phyloP scores from a whole-genome alignment of 1,140 invertebrate species.

The Orius laevigatus region DNA sequence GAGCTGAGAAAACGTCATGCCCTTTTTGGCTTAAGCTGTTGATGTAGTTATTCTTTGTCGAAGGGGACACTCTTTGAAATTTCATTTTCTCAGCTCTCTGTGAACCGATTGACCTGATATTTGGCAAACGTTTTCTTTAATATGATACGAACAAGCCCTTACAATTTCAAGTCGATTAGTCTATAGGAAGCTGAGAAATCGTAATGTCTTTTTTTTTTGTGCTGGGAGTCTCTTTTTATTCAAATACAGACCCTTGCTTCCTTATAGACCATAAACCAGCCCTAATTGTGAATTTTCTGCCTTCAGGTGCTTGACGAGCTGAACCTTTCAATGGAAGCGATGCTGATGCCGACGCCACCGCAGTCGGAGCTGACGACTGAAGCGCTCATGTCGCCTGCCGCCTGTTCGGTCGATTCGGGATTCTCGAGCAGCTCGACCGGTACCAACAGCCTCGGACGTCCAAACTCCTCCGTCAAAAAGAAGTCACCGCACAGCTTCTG shows the following conservation, averaged over 20 bases:
- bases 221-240: not conserved
- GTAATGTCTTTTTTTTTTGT: not conserved
- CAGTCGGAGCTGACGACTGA: conserved; percentile 37
- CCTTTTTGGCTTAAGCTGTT: too few species aligned
- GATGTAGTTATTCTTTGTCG: too few species aligned
- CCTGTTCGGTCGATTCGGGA: conserved; percentile 58
- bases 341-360: conserved; percentile 50
- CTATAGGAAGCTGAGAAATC: too few species aligned
- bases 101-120: too few species aligned
- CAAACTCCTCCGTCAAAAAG: conserved; percentile 18
- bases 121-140: too few species aligned
- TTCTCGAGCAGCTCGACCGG: conserved; percentile 64
- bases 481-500: conserved; percentile 28
- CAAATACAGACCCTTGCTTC: not conserved
- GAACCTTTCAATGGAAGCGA: conserved; percentile 72
- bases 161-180: too few species aligned
- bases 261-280: too few species aligned
- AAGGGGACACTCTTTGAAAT: too few species aligned
- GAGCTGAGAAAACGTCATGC: too few species aligned
- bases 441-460: conserved; percentile 36
- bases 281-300: not conserved
- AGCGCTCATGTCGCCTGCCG: conserved; percentile 41
- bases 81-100: too few species aligned
- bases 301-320: conserved; percentile 60
- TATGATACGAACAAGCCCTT: too few species aligned